Conservation (phyloP, 2,113 vertebrate genomes). For the Laterallus jamaicensis region DNA sequence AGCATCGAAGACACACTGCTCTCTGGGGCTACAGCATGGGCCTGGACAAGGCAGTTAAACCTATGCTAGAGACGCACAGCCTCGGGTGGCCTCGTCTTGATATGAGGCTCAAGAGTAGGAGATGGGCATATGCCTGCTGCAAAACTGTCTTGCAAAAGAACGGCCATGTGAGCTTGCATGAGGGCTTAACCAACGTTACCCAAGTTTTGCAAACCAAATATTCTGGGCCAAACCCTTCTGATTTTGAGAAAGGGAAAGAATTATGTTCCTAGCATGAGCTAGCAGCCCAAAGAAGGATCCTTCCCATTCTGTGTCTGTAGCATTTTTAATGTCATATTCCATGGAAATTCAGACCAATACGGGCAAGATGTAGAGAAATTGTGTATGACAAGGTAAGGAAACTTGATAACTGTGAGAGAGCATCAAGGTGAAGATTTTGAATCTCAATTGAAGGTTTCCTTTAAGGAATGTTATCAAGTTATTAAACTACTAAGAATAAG, state of each 20-base stretch:
- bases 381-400: background rate
- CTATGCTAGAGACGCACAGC: rapidly evolving
- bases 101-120: background rate
- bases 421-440: background rate
- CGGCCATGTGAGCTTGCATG: no score
- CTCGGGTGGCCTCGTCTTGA: background rate
- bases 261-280: background rate
- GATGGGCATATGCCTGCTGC: background rate
- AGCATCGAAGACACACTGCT: background rate
- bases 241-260: background rate
- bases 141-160: background rate
- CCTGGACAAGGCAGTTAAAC: background rate
- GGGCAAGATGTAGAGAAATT: background rate
- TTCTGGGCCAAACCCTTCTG: background rate
- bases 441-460: background rate
- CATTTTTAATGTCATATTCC: background rate
- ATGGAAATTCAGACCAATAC: background rate
- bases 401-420: background rate
- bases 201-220: background rate
- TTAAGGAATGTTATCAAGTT: background rate
- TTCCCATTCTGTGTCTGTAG: rapidly evolving
- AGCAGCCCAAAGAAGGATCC: background rate
- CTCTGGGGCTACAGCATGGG: no score
- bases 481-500: background rate
- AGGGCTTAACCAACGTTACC: background rate